Evolutionary conservation across 2,113 vertebrate species (phyloP).

Genomic region (Elaphurus davidianus): DNA sequence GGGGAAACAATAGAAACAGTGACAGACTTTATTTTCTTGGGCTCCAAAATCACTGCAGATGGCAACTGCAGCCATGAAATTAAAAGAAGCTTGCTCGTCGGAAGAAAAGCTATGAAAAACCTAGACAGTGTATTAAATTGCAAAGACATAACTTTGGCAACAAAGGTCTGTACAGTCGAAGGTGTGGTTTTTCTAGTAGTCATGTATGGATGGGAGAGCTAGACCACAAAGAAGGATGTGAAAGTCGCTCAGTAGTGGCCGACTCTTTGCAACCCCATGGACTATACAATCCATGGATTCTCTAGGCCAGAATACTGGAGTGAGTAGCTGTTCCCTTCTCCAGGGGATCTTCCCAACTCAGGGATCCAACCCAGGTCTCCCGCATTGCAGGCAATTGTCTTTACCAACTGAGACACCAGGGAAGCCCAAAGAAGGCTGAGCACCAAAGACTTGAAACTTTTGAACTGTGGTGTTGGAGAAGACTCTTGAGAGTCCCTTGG

Average conservation of each 20-base stretch:
- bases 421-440: neutral
- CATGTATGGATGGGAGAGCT: neutral
- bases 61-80: neutral
- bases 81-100: neutral
- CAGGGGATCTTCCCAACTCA: neutral
- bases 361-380: neutral
- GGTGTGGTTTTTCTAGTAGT: neutral
- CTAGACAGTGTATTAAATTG: neutral
- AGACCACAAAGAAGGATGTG: neutral
- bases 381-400: rapidly evolving
- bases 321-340: neutral
- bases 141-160: neutral
- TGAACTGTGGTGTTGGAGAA: neutral
- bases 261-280: neutral
- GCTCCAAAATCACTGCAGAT: neutral
- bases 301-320: neutral
- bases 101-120: neutral
- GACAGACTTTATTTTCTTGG: neutral
- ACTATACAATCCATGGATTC: neutral
- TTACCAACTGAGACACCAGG: neutral
- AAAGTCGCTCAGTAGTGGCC: neutral
- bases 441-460: rapidly evolving
- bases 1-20: neutral
- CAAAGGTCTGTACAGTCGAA: neutral
- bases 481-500: neutral